Conservation (phyloP, 2,113 vertebrate genomes). For the Ochotona curzoniae region DNA sequence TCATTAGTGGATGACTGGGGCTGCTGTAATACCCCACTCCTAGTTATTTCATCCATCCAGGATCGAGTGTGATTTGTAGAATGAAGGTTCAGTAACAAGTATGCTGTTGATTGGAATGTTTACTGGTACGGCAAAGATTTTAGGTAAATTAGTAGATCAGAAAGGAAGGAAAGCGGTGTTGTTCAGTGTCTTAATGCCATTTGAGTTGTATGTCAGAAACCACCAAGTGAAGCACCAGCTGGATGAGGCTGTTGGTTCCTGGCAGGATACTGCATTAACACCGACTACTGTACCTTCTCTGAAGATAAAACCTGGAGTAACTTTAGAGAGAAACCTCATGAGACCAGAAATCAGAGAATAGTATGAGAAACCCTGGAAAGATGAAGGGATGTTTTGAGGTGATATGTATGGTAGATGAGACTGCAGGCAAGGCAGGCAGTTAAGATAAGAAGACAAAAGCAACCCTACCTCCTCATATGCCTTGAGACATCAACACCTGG, state of each 20-base stretch:
- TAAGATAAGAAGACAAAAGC: constrained; percentile 10
- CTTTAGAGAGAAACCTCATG: constrained; percentile 13
- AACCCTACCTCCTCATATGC: not conserved
- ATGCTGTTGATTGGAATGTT: not conserved
- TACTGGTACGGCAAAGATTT: not conserved
- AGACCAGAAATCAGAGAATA: not conserved
- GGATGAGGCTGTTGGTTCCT: not conserved
- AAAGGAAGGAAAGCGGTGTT: not conserved
- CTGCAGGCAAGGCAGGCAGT: not conserved
- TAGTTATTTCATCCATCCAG: not conserved
- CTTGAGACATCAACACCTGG: not conserved
- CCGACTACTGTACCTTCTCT: not conserved
- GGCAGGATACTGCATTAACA: not conserved
- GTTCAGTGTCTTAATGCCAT: not conserved
- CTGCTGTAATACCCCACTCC: not conserved
- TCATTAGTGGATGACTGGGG: not conserved
- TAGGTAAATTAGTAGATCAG: not conserved
- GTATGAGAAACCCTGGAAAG: not conserved
- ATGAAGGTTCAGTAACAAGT: not conserved
- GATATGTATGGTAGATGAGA: not conserved
- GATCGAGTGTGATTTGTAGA: not conserved
- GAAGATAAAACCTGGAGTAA: not conserved
- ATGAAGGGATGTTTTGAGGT: not conserved
- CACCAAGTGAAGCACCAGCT: not conserved
- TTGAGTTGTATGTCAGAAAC: not conserved